Evolutionary conservation across 2,797 vertebrate species (phyloP), one percentile per base, ranked within the genome.

Genomic region (Sebastes baramenuke): DNA sequence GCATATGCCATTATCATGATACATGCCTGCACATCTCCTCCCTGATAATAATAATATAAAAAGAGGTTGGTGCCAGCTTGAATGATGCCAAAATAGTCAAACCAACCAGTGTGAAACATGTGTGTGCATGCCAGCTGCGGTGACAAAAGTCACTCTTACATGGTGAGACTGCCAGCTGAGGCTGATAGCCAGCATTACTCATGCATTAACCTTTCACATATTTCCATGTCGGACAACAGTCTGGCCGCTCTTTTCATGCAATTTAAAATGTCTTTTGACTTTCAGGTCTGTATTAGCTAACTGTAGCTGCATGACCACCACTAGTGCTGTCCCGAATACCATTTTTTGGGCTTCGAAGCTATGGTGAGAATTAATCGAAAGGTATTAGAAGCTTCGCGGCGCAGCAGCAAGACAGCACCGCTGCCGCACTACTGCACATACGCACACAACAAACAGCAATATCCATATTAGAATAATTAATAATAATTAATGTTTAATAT

Each of bases 251-350:
- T 75, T 22, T 22, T 66, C 14, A 9, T 5, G 54, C 66, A n/a
- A 13, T 60, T 72, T 29, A 20, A 67, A 88, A 77, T 78, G 5
- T 16, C 25, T 77, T 85, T 81, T 22, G 27, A 81, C 54, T 73
- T 72, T 77, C 58, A 67, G 27, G 59, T 29, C 46, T 30, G 52
- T 22, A 46, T 54, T 13, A 30, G 25, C 72, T 32, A 36, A 52
- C 52, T 52, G 22, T 27, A 70, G 52, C 72, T 55, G 27, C 25
- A 58, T 38, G 42, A 76, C 54, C 16, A 66, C 64, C 74, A 29
- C 49, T 25, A 25, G 18, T 18, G 46, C 46, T 49, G 46, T 49
- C 18, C 46, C 18, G 8, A 49, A n/a, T 49, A 49, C 46, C 16
- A 49, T 49, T 20, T 49, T 49, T 20, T 49, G 46, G 46, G 46